Percentiles rank a stretch among this genome's conserved stretches.
These are phyloP conservation scores for Galagoides demidoff DNA, from an alignment of 2,797 vertebrate genomes.

Conservation along the genomic window DNA sequence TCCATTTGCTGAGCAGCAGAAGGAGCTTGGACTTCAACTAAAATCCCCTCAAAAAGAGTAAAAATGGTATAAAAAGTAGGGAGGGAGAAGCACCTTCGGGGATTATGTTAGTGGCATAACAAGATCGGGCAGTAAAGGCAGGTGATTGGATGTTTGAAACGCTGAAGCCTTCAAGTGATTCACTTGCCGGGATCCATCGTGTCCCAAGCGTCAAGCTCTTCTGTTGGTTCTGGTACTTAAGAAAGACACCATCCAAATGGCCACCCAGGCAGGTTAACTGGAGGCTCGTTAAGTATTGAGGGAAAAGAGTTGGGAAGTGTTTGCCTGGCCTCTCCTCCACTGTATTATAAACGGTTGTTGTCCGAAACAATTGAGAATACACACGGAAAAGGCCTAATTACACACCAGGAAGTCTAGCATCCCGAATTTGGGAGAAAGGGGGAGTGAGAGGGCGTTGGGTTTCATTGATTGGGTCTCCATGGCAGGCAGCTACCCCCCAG, in stretches of 20 bases:
- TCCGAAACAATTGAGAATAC: slow-evolving; percentile 86
- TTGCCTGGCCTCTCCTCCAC: slow-evolving; percentile 73
- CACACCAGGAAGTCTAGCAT: slow-evolving; percentile 86
- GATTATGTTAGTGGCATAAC: background rate
- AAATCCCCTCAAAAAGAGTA: background rate
- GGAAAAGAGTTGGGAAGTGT: slow-evolving; percentile 84
- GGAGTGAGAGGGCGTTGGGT: slow-evolving; percentile 88
- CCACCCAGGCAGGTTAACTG: slow-evolving; percentile 72
- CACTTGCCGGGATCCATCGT: background rate
- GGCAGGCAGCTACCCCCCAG: slow-evolving; percentile 91
- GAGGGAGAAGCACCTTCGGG: background rate
- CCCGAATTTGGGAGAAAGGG: slow-evolving; percentile 78
- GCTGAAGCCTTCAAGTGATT: background rate
- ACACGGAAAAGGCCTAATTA: slow-evolving; percentile 85
- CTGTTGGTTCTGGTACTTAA: slow-evolving; percentile 83
- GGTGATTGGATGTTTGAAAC: background rate
- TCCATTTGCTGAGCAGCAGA: background rate
- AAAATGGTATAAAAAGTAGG: background rate
- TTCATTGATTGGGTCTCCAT: slow-evolving; percentile 89
- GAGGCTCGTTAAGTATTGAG: slow-evolving; percentile 75
- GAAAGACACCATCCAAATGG: slow-evolving; percentile 84
- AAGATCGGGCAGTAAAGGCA: background rate
- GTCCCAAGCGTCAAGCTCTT: slow-evolving; percentile 66
- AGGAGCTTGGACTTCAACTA: fast-evolving
- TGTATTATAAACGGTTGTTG: slow-evolving; percentile 85